phyloP scores from a whole-genome alignment of 2,888 invertebrate species.

The Gymnocheta viridis region DNA sequence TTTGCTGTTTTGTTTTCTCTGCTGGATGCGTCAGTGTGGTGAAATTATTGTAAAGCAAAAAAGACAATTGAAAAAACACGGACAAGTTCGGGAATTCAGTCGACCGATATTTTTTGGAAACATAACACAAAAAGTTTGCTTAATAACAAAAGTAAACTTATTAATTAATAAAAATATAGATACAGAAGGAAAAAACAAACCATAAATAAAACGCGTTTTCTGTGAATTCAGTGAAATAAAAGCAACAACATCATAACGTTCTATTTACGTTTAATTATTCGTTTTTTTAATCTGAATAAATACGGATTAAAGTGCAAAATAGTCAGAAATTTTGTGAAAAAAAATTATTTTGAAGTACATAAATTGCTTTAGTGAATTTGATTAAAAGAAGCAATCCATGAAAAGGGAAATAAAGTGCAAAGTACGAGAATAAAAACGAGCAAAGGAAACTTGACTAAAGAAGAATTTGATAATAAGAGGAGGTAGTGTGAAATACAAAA shows the following conservation, averaged over 20 bases:
- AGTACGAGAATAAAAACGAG: slow-evolving; percentile 18
- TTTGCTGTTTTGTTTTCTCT: slow-evolving; percentile 29
- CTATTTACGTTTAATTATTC: background rate
- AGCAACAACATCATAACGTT: slow-evolving; percentile 16
- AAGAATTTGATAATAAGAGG: slow-evolving; percentile 24
- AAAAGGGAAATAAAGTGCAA: slow-evolving; percentile 38
- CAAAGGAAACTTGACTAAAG: slow-evolving; percentile 54
- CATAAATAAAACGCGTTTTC: slow-evolving; percentile 29
- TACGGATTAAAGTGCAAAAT: slow-evolving; percentile 55
- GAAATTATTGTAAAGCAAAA: slow-evolving; percentile 34
- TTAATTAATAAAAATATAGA: background rate
- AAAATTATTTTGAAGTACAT: slow-evolving; percentile 7
- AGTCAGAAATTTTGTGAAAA: background rate
- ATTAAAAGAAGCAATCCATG: slow-evolving; percentile 15
- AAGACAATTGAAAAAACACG: slow-evolving; percentile 43
- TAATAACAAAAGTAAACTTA: slow-evolving; percentile 4
- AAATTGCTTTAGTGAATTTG: slow-evolving; percentile 27
- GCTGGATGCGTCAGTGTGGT: slow-evolving; percentile 56
- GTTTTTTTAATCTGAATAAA: background rate
- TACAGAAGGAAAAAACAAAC: background rate
- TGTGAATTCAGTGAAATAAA: slow-evolving; percentile 33
- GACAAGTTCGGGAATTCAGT: slow-evolving; percentile 66
- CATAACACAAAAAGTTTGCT: slow-evolving; percentile 39
- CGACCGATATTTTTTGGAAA: slow-evolving; percentile 69
- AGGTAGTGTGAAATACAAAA: background rate